phyloP scores from a whole-genome alignment of 1,140 invertebrate genomes.

The Teleogryllus occipitalis region DNA sequence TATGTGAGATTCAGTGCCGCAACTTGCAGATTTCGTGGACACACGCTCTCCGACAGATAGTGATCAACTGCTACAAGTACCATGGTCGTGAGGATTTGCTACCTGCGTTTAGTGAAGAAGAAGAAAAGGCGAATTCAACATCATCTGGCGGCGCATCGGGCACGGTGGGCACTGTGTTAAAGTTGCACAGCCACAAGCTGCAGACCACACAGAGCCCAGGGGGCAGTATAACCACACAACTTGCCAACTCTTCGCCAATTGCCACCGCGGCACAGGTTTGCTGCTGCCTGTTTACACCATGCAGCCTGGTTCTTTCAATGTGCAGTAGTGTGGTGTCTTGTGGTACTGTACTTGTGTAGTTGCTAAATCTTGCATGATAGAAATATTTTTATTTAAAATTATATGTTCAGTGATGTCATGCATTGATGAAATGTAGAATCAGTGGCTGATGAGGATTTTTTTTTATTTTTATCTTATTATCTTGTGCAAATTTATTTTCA shows the following conservation, averaged over 20 bases:
- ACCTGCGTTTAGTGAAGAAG: slow-evolving; percentile 87
- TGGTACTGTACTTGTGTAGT: neutral
- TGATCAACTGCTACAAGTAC: slow-evolving; percentile 97
- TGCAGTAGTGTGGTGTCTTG: slow-evolving; percentile 7
- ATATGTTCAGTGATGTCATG: neutral
- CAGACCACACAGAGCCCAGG: slow-evolving; percentile 42
- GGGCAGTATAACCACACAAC: slow-evolving; percentile 37
- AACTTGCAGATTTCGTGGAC: slow-evolving; percentile 89
- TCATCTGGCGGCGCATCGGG: slow-evolving; percentile 30
- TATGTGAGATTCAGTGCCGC: slow-evolving; percentile 26
- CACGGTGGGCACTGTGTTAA: slow-evolving; percentile 53
- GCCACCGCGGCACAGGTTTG: slow-evolving; percentile 61
- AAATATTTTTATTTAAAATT: neutral
- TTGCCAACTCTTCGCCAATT: slow-evolving; percentile 40
- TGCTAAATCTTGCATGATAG: neutral
- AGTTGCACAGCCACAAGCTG: slow-evolving; percentile 47
- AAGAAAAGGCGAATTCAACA: slow-evolving; percentile 58
- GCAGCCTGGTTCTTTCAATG: slow-evolving; percentile 7
- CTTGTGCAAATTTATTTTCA: no score
- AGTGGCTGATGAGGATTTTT: no score
- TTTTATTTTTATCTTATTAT: no score
- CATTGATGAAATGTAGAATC: no score
- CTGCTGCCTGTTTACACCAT: slow-evolving; percentile 40
- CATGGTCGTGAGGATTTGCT: slow-evolving; percentile 92
- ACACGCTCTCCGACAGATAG: slow-evolving; percentile 92